These are phyloP conservation scores for Pangasius macronema DNA, from an alignment of 2,797 vertebrate species.

Conservation along the genomic window DNA sequence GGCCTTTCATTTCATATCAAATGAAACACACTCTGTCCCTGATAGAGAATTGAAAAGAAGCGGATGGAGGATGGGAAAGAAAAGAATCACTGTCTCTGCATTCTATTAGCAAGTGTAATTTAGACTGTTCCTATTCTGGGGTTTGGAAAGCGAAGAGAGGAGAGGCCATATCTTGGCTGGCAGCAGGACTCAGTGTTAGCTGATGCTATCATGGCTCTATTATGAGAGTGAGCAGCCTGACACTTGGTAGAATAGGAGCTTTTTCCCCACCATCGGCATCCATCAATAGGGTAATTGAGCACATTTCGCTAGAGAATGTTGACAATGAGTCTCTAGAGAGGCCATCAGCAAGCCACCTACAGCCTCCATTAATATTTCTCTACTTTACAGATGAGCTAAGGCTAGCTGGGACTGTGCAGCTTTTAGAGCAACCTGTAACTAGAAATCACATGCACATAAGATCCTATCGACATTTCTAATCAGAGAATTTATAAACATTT, in stretches of 20 bases:
- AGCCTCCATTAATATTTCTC: conserved; percentile 38
- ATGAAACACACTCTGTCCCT: conserved; percentile 59
- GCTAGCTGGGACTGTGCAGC: background rate
- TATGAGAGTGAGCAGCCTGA: conserved; percentile 53
- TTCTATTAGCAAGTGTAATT: conserved; percentile 77
- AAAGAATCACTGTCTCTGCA: conserved; percentile 53
- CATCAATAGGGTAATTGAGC: conserved; percentile 50
- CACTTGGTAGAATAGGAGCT: conserved; percentile 41
- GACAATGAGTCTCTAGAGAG: conserved; percentile 52
- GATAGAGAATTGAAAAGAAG: conserved; percentile 62
- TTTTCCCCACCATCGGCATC: conserved; percentile 27
- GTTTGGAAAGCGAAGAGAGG: conserved; percentile 54
- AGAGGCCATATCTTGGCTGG: conserved; percentile 51
- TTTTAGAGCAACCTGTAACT: conserved; percentile 1
- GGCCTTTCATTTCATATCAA: conserved; percentile 64
- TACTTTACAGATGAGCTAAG: conserved; percentile 28
- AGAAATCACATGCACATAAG: conserved; percentile 38
- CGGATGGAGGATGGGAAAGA: conserved; percentile 13
- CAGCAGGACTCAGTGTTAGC: conserved; percentile 55
- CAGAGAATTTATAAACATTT: background rate
- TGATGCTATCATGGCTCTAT: conserved; percentile 58
- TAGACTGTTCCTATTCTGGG: conserved; percentile 71
- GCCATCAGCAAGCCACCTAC: conserved; percentile 41
- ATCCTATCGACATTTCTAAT: background rate
- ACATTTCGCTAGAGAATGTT: conserved; percentile 31